Evolutionary conservation across 1,140 invertebrate genomes (phyloP).

Genomic region (Drosophila insularis): DNA sequence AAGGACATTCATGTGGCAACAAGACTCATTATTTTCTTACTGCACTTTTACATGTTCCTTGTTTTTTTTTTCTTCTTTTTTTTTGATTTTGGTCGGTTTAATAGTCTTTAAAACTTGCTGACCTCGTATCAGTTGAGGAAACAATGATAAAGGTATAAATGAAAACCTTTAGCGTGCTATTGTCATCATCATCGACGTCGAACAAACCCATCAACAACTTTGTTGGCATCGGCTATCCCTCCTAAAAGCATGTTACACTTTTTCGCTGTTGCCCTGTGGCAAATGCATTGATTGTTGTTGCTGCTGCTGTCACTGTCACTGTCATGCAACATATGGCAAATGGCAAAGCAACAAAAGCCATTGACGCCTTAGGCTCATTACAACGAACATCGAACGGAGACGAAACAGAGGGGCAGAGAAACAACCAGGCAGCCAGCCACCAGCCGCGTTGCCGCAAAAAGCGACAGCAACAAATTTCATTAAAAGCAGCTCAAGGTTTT

Average conservation of each 20-base stretch:
- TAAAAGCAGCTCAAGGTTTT: constrained; percentile 59
- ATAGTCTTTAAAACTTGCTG: background rate
- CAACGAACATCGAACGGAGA: constrained; percentile 11
- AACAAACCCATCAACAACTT: constrained; percentile 7
- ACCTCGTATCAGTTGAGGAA: constrained; percentile 2
- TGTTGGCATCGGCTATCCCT: constrained; percentile 2
- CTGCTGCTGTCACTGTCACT: constrained; percentile 23
- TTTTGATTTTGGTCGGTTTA: background rate
- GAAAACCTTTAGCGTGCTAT: constrained; percentile 9
- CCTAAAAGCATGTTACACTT: constrained; percentile 11
- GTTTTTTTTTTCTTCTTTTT: background rate
- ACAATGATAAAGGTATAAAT: background rate
- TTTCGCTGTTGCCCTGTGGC: constrained; percentile 64
- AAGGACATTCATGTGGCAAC: constrained; percentile 5
- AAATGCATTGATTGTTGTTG: constrained; percentile 53
- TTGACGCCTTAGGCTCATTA: constrained; percentile 8
- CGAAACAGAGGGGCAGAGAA: background rate
- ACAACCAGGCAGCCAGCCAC: background rate
- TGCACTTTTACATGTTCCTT: background rate
- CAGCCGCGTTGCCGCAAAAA: constrained; percentile 19
- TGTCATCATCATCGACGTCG: background rate
- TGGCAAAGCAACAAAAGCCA: constrained; percentile 37
- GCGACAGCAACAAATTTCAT: constrained; percentile 40
- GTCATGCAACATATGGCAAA: constrained; percentile 68
- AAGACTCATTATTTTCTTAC: constrained; percentile 9